Conservation (phyloP, 1,140 invertebrate genomes). For the Zaprionus lachaisei region DNA sequence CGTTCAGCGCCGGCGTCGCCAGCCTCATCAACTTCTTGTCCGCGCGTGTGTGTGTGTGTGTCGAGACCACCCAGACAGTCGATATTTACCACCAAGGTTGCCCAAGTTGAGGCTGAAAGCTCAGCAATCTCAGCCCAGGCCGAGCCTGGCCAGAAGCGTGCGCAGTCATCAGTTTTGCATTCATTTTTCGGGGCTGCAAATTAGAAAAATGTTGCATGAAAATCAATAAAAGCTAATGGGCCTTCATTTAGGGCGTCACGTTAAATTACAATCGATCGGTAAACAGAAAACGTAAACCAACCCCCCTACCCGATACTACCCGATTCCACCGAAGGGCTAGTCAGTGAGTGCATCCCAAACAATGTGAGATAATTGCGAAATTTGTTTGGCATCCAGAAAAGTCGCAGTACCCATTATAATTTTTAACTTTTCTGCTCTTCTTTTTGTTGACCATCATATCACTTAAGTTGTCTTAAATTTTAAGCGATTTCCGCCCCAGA, state of each 20-base stretch:
- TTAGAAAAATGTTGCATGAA: conserved; percentile 77
- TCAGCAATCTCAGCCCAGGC: background rate
- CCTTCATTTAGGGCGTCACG: conserved; percentile 51
- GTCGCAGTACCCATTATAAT: conserved; percentile 4
- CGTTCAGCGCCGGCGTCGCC: conserved; percentile 54
- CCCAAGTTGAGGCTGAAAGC: conserved; percentile 1
- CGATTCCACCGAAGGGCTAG: conserved; percentile 29
- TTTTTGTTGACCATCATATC: background rate
- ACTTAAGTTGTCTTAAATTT: conserved; percentile 9
- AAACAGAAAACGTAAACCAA: background rate
- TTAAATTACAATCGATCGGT: conserved; percentile 51
- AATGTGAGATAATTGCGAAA: conserved; percentile 57
- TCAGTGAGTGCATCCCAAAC: conserved; percentile 14
- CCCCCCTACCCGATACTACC: background rate
- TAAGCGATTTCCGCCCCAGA: conserved; percentile 29
- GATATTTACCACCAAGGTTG: conserved; percentile 70
- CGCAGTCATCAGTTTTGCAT: conserved; percentile 43
- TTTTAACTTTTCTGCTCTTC: background rate
- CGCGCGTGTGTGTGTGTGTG: conserved; percentile 12
- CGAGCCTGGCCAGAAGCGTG: background rate
- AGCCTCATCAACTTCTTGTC: conserved; percentile 33
- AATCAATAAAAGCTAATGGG: conserved; percentile 76
- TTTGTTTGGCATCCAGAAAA: background rate
- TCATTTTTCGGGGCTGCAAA: conserved; percentile 62
- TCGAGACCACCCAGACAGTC: conserved; percentile 64